Percentiles rank a stretch among this genome's conserved stretches.
These are phyloP conservation scores for Spilogale gracilis DNA, from an alignment of 2,113 vertebrate species.

Conservation along the genomic window DNA sequence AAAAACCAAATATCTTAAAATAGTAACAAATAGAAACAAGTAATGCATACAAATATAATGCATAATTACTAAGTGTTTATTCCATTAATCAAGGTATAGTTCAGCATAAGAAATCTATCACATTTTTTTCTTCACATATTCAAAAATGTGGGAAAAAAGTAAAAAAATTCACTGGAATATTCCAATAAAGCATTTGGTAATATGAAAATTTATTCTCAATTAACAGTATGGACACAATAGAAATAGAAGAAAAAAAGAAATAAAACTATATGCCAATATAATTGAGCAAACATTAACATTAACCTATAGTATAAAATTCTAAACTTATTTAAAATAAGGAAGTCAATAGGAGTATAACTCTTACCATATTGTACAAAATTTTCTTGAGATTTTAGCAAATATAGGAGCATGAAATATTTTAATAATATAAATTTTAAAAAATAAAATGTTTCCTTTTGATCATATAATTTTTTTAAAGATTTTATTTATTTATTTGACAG, in stretches of 20 bases:
- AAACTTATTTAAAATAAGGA: neutral
- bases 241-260: neutral
- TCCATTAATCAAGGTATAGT: neutral
- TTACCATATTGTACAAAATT: neutral
- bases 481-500: too few species aligned
- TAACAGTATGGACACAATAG: neutral
- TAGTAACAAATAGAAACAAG: neutral
- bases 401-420: neutral
- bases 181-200: neutral
- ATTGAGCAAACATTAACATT: neutral
- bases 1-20: neutral
- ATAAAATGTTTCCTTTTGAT: neutral
- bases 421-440: neutral
- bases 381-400: neutral
- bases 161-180: neutral
- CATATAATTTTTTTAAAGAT: neutral
- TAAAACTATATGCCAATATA: neutral
- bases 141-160: neutral
- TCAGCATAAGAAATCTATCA: neutral
- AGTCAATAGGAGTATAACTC: neutral
- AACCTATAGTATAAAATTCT: neutral
- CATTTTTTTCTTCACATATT: neutral
- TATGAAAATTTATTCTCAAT: neutral
- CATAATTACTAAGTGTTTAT: neutral
- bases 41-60: neutral